phyloP scores from a whole-genome alignment of 2,888 invertebrate species.

The Cyclophora albipunctata region DNA sequence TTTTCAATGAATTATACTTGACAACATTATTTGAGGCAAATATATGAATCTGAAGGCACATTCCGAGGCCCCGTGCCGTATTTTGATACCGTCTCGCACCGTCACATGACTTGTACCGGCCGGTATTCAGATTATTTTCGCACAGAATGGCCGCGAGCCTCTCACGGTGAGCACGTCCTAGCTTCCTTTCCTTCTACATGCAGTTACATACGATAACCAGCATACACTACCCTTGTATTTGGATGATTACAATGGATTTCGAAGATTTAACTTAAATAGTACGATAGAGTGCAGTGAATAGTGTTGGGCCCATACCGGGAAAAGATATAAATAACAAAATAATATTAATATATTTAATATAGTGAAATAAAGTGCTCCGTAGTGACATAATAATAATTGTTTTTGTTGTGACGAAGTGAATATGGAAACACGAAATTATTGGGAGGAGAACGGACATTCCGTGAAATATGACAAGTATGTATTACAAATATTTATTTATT shows the following conservation, averaged over 20 bases:
- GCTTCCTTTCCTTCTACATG: slow-evolving; percentile 23
- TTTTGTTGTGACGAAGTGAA: slow-evolving; percentile 46
- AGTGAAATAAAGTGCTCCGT: slow-evolving; percentile 30
- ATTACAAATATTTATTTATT: not conserved
- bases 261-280: slow-evolving; percentile 36
- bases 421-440: slow-evolving; percentile 65
- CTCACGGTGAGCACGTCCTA: slow-evolving; percentile 31
- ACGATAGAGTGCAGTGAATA: slow-evolving; percentile 16
- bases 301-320: slow-evolving; percentile 25
- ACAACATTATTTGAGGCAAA: no score
- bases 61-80: no score
- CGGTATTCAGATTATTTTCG: slow-evolving; percentile 31
- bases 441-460: slow-evolving; percentile 63
- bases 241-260: slow-evolving; percentile 40
- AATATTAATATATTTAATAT: slow-evolving; percentile 20
- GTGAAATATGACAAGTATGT: slow-evolving; percentile 67
- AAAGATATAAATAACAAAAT: slow-evolving; percentile 34
- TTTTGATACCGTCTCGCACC: slow-evolving; percentile 6
- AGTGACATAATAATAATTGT: slow-evolving; percentile 29
- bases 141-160: slow-evolving; percentile 40
- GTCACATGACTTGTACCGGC: slow-evolving; percentile 48
- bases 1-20: no score
- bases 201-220: slow-evolving; percentile 37
- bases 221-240: slow-evolving; percentile 24
- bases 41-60: no score